Evolutionary conservation across 2,888 invertebrate genomes (phyloP).

Genomic region (Scaeva pyrastri): DNA sequence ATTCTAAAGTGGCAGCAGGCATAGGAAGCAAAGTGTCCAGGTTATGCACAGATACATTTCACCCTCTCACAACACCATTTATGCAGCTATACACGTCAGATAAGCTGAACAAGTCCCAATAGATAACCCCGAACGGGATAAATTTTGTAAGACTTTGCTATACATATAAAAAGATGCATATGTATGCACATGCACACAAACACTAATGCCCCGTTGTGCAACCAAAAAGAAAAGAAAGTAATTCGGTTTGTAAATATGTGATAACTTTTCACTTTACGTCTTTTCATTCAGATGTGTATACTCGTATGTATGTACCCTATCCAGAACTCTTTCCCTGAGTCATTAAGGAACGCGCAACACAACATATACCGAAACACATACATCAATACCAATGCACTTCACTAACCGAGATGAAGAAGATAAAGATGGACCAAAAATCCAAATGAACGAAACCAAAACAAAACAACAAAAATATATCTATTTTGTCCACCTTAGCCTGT

Average conservation of each 20-base stretch:
- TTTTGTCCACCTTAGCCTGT: conserved; percentile 70
- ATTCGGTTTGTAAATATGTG: conserved; percentile 71
- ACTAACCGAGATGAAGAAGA: not conserved
- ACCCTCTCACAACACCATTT: conserved; percentile 27
- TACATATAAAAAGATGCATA: not conserved
- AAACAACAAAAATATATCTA: conserved; percentile 41
- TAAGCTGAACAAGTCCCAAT: conserved; percentile 48
- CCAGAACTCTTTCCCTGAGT: conserved; percentile 30
- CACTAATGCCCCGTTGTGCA: conserved; percentile 57
- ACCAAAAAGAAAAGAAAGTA: conserved; percentile 66
- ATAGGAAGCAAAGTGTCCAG: conserved; percentile 8
- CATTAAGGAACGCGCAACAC: conserved; percentile 44
- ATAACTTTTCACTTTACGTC: conserved; percentile 71
- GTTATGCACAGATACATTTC: conserved; percentile 18
- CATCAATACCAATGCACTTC: not conserved
- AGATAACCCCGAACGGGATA: conserved; percentile 35
- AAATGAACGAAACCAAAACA: conserved; percentile 34
- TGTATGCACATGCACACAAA: conserved; percentile 10
- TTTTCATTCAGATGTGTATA: conserved; percentile 54
- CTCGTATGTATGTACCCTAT: not conserved
- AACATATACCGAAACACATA: not conserved
- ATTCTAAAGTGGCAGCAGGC: conserved; percentile 26
- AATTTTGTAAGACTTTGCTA: not conserved
- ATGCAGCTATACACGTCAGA: conserved; percentile 20
- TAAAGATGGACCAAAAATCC: conserved; percentile 42